A percentile compares a stretch with the other conserved stretches of the same genome.
phyloP scores from a whole-genome alignment of 1,140 invertebrate species.

The Matsumurasca onukii region DNA sequence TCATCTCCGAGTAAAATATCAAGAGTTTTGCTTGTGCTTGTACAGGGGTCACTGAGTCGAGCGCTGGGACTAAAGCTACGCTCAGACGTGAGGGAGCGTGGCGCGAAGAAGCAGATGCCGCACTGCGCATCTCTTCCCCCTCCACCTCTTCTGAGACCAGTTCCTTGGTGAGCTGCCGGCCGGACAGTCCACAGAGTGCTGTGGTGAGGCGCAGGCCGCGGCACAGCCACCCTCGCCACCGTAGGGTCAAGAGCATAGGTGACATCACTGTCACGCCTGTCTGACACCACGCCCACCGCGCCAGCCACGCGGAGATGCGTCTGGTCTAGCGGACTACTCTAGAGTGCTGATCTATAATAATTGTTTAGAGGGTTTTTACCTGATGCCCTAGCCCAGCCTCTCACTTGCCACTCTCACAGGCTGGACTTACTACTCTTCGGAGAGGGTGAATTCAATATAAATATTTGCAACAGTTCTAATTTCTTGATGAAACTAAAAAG shows the following conservation, averaged over 20 bases:
- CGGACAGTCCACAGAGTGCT: conserved; percentile 49
- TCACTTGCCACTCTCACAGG: too few relatives aligned
- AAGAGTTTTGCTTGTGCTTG: too few relatives aligned
- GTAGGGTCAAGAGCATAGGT: conserved; percentile 69
- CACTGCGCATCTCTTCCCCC: conserved; percentile 34
- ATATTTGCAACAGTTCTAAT: too few relatives aligned
- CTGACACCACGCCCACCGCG: conserved; percentile 7
- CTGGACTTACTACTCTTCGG: too few relatives aligned
- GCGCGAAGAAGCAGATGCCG: conserved; percentile 32
- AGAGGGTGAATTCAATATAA: too few relatives aligned
- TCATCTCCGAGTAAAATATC: too few relatives aligned
- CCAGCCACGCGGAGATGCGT: too few relatives aligned
- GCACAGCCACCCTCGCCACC: conserved; percentile 50
- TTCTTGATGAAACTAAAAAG: too few relatives aligned
- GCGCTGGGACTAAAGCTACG: conserved; percentile 69
- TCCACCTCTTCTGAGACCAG: conserved; percentile 43
- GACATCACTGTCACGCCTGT: conserved; percentile 58
- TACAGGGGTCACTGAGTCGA: conserved; percentile 72
- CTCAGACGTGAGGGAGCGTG: conserved; percentile 27
- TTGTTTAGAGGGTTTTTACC: too few relatives aligned
- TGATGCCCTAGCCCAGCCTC: too few relatives aligned
- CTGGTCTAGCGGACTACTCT: too few relatives aligned
- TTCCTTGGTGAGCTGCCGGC: conserved; percentile 43
- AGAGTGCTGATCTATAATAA: too few relatives aligned
- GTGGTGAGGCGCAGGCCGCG: conserved; percentile 39